A percentile compares a stretch with the other conserved stretches of the same genome.
phyloP scores from a whole-genome alignment of 2,113 vertebrate species.

The Rhabdornis inornatus region DNA sequence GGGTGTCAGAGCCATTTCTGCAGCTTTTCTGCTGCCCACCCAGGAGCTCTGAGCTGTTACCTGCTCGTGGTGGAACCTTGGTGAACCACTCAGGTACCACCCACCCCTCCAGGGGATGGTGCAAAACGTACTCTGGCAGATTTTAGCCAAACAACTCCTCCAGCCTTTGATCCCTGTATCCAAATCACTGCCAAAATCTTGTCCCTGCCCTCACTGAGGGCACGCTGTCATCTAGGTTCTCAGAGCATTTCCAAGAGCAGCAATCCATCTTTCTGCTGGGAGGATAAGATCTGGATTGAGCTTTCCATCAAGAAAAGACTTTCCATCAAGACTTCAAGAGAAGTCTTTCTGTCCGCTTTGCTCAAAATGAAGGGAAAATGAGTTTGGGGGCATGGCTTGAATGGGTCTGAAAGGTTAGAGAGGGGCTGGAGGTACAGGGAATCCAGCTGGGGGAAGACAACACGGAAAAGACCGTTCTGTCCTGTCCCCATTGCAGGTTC shows the following conservation, averaged over 20 bases:
- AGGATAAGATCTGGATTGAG: background rate
- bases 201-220: background rate
- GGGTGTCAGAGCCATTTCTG: background rate
- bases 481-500: conserved; percentile 72
- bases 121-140: background rate
- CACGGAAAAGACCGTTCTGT: background rate
- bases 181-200: background rate
- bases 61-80: too few relatives aligned
- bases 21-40: background rate
- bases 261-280: background rate
- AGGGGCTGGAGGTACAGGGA: background rate
- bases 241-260: background rate
- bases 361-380: background rate
- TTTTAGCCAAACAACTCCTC: background rate
- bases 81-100: background rate
- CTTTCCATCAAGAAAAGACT: background rate
- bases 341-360: background rate
- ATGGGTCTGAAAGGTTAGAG: background rate
- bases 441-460: background rate
- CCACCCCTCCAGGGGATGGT: rapidly evolving
- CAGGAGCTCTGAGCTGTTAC: background rate
- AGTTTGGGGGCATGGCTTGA: too few relatives aligned
- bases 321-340: too few relatives aligned
- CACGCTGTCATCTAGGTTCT: background rate
- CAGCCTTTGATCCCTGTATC: background rate